Percentiles rank a stretch among this genome's conserved stretches.
Conservation (phyloP, 2,113 vertebrate species). For the Archilochus colubris region DNA sequence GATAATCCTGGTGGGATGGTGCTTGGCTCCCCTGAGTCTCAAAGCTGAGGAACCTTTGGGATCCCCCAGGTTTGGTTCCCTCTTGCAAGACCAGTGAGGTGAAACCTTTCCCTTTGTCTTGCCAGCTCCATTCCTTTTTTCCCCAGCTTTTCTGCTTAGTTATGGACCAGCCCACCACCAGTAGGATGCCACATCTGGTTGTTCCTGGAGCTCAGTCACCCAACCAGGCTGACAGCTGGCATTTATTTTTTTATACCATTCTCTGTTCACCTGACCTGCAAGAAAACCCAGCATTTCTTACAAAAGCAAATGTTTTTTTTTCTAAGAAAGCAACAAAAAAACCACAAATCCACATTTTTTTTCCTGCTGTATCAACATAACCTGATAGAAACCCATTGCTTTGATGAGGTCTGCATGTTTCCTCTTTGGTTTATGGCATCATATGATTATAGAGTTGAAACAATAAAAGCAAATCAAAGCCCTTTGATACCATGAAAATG, state of each 20-base stretch:
- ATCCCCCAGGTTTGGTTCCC: background rate
- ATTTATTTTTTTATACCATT: background rate
- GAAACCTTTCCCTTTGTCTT: fast-evolving
- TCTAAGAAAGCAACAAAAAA: background rate
- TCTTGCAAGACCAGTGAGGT: background rate
- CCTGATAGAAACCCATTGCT: background rate
- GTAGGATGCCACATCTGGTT: background rate
- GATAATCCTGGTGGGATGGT: fast-evolving
- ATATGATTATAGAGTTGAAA: slow-evolving; percentile 6
- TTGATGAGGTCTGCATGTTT: slow-evolving; percentile 1
- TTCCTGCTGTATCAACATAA: background rate
- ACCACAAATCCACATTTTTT: background rate
- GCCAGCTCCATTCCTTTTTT: background rate
- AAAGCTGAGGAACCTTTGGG: background rate
- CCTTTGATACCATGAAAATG: slow-evolving; percentile 36
- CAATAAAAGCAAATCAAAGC: slow-evolving; percentile 47
- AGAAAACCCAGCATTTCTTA: background rate
- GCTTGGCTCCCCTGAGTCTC: fast-evolving
- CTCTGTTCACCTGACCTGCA: background rate
- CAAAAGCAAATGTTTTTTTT: background rate
- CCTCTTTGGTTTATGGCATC: background rate
- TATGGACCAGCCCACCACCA: background rate
- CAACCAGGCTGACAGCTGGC: background rate
- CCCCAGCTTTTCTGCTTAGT: background rate
- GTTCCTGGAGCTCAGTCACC: background rate